Evolutionary conservation across 1,140 invertebrate species (phyloP).

Genomic region (Drosophila pectinifera): DNA sequence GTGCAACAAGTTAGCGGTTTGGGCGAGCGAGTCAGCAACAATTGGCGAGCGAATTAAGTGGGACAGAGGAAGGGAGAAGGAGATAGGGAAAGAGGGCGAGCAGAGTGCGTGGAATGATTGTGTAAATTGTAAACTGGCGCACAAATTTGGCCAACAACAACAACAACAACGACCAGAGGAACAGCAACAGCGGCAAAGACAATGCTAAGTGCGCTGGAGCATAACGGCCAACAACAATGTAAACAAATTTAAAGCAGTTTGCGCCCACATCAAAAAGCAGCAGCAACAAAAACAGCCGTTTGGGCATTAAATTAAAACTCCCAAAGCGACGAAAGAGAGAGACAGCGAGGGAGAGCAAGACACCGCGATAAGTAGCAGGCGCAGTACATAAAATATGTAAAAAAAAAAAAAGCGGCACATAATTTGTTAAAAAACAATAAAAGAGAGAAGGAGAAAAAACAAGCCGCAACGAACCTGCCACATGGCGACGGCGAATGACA

Average conservation of each 20-base stretch:
- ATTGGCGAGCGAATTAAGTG: constrained; percentile 57
- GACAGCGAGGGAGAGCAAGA: background rate
- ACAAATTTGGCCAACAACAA: constrained; percentile 44
- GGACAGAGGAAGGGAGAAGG: constrained; percentile 31
- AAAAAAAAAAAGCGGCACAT: constrained; percentile 64
- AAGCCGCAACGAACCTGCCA: constrained; percentile 60
- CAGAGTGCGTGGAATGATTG: constrained; percentile 63
- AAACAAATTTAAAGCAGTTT: constrained; percentile 77
- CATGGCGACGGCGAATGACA: constrained; percentile 31
- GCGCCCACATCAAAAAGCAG: constrained; percentile 74
- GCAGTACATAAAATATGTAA: constrained; percentile 62
- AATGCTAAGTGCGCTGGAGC: constrained; percentile 73
- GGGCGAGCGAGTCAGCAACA: constrained; percentile 52
- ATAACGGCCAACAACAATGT: constrained; percentile 60
- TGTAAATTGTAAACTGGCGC: constrained; percentile 62
- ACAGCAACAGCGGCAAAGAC: constrained; percentile 24
- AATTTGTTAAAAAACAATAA: constrained; percentile 70
- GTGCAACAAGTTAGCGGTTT: constrained; percentile 48
- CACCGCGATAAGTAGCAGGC: constrained; percentile 45
- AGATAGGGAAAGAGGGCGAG: constrained; percentile 13
- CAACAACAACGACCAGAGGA: too few relatives aligned
- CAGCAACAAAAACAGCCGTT: constrained; percentile 52
- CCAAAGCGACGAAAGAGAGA: constrained; percentile 18
- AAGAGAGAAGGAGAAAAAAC: constrained; percentile 16
- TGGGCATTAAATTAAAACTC: constrained; percentile 71